phyloP scores from a whole-genome alignment of 2,797 vertebrate genomes.

The Leucoraja ocellata region DNA sequence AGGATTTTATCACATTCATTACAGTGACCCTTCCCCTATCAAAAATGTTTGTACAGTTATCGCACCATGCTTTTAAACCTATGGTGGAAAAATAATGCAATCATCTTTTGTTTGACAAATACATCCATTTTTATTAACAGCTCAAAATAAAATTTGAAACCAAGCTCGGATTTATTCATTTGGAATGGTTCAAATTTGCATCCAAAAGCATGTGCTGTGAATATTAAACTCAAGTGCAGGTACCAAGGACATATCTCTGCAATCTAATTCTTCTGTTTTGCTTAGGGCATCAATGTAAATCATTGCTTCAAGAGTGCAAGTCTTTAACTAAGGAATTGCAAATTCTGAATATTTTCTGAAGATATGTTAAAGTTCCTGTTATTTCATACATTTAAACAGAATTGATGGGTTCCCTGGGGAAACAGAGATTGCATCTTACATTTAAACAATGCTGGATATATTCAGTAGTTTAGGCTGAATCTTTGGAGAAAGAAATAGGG shows the following conservation, averaged over 20 bases:
- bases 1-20: not conserved
- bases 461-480: too few relatives aligned
- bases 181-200: not conserved
- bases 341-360: not conserved
- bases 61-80: not conserved
- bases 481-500: too few relatives aligned
- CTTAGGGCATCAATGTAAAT: not conserved
- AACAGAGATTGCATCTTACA: not conserved
- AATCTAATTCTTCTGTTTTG: not conserved
- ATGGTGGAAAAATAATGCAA: not conserved
- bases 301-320: not conserved
- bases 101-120: not conserved
- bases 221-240: not conserved
- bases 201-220: not conserved
- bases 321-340: not conserved
- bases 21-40: not conserved
- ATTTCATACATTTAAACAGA: not conserved
- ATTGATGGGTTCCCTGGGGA: not conserved
- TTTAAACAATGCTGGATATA: too few relatives aligned
- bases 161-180: not conserved
- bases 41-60: not conserved
- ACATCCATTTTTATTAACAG: not conserved
- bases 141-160: not conserved
- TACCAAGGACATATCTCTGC: not conserved
- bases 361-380: not conserved